Evolutionary conservation across 2,797 vertebrate species (phyloP).

Genomic region (Novumbra hubbsi): DNA sequence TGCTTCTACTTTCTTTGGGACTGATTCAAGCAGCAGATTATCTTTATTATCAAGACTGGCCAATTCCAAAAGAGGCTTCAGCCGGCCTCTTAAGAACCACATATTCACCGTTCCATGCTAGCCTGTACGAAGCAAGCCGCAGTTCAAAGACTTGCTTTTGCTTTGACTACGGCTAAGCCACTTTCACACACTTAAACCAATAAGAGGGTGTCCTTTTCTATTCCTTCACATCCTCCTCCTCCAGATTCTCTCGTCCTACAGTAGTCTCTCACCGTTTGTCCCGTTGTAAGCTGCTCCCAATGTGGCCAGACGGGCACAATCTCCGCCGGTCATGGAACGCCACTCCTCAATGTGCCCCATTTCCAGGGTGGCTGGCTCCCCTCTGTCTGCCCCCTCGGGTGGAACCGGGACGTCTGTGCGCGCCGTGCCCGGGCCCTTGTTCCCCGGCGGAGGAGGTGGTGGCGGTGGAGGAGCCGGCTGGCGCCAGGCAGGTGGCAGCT

Average conservation of each 20-base stretch:
- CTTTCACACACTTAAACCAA: conserved; percentile 46
- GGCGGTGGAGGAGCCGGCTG: conserved; percentile 33
- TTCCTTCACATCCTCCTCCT: conserved; percentile 6
- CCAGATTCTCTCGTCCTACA: not conserved
- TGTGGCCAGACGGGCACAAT: conserved; percentile 27
- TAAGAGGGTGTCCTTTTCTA: conserved; percentile 33
- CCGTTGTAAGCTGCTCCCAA: conserved; percentile 15
- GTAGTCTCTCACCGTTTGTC: conserved; percentile 18
- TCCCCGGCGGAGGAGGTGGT: conserved; percentile 40
- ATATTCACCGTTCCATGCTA: conserved; percentile 28
- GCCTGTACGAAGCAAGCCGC: conserved; percentile 21
- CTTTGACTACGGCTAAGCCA: conserved; percentile 46
- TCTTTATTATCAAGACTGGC: conserved; percentile 11
- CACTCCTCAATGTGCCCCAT: conserved; percentile 44
- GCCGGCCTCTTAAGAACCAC: conserved; percentile 22
- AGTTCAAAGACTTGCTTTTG: conserved; percentile 47
- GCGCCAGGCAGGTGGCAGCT: conserved; percentile 59
- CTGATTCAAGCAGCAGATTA: not conserved
- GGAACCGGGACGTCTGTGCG: conserved; percentile 45
- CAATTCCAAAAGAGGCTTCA: conserved; percentile 13
- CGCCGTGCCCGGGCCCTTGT: conserved; percentile 46
- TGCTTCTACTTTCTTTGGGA: not conserved
- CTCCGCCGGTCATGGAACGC: conserved; percentile 37
- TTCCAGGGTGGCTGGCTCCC: conserved; percentile 45
- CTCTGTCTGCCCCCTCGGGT: conserved; percentile 45